A percentile compares a stretch with the other conserved stretches of the same genome.
phyloP scores from a whole-genome alignment of 2,797 vertebrate genomes.

The Coendou prehensilis region DNA sequence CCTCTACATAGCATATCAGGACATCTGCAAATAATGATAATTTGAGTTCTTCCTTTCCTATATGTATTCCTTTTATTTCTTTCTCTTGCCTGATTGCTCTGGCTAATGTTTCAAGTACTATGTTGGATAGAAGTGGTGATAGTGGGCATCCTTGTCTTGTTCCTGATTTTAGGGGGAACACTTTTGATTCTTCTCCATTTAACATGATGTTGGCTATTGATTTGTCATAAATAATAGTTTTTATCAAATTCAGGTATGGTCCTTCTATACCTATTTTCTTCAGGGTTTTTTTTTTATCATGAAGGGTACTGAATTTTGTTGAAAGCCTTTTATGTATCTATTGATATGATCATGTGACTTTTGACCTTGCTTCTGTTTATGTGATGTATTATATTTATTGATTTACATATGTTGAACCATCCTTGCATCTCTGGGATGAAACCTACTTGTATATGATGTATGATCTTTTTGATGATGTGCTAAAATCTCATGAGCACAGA shows the following conservation, averaged over 20 bases:
- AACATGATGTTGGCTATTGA: background rate
- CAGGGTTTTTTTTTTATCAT: too few species aligned
- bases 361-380: background rate
- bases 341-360: background rate
- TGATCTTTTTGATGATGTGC: background rate
- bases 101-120: background rate
- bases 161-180: background rate
- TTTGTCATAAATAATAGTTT: background rate
- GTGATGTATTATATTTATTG: background rate
- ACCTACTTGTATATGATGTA: background rate
- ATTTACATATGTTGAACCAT: background rate
- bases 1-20: background rate
- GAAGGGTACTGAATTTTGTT: too few species aligned
- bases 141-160: background rate
- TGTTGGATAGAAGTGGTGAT: background rate
- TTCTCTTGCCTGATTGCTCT: background rate
- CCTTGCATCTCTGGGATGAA: background rate
- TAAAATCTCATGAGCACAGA: background rate
- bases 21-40: background rate
- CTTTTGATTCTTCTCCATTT: background rate
- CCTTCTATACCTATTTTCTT: background rate
- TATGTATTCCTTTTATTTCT: background rate
- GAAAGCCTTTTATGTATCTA: too few species aligned
- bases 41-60: background rate
- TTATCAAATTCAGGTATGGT: background rate